A percentile compares a stretch with the other conserved stretches of the same genome.
phyloP scores from a whole-genome alignment of 2,113 vertebrate species.

The Arothron firmamentum region DNA sequence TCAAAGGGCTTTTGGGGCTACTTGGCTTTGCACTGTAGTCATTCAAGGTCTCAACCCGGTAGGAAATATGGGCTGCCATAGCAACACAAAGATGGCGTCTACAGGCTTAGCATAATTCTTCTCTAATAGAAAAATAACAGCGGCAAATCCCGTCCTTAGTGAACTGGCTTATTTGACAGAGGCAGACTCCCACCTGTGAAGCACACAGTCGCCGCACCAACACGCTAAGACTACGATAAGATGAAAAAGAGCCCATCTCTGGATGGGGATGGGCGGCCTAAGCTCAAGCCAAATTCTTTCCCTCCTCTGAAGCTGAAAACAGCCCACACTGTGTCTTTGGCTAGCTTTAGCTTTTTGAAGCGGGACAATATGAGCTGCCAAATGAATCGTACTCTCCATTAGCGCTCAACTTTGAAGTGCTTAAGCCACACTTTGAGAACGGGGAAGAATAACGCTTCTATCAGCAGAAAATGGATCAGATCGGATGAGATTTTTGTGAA shows the following conservation, averaged over 20 bases:
- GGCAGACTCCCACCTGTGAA: constrained; percentile 86
- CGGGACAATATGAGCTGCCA: constrained; percentile 69
- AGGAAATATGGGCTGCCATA: constrained; percentile 97
- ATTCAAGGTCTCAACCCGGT: constrained; percentile 97
- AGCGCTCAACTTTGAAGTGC: constrained; percentile 66
- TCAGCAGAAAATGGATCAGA: constrained; percentile 35
- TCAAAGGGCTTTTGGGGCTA: constrained; percentile 87
- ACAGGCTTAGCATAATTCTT: constrained; percentile 95
- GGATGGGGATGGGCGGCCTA: constrained; percentile 70
- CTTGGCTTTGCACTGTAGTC: constrained; percentile 94
- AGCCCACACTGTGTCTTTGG: constrained; percentile 60
- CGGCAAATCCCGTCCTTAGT: constrained; percentile 95
- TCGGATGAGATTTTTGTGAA: constrained; percentile 38
- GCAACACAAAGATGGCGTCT: constrained; percentile 97
- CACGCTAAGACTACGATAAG: constrained; percentile 71
- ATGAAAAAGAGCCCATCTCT: constrained; percentile 70
- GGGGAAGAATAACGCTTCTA: constrained; percentile 32
- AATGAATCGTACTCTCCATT: constrained; percentile 64
- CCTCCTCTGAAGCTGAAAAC: constrained; percentile 64
- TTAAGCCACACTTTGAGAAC: constrained; percentile 52
- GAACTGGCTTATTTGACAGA: constrained; percentile 86
- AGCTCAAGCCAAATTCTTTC: constrained; percentile 71
- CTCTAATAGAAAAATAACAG: constrained; percentile 98
- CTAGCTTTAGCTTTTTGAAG: constrained; percentile 65
- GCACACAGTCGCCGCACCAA: constrained; percentile 76